These are phyloP conservation scores for Cherax destructor DNA, from an alignment of 1,140 invertebrate species.

Conservation along the genomic window DNA sequence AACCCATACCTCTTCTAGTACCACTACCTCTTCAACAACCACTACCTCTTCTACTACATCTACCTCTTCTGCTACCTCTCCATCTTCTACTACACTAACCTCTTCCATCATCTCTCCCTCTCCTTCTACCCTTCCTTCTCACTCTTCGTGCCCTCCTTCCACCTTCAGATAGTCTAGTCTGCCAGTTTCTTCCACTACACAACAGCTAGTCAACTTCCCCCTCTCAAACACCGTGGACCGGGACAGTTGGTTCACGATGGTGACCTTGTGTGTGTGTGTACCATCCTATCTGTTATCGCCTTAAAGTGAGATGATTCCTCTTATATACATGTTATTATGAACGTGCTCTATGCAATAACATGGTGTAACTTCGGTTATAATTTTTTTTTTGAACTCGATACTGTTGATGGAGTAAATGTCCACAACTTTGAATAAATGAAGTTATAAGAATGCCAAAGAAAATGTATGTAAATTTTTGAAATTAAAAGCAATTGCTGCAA, in stretches of 20 bases:
- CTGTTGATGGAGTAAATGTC: neutral
- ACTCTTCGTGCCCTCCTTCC: neutral
- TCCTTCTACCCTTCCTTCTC: neutral
- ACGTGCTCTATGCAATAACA: slow-evolving; percentile 10
- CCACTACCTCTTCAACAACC: too few relatives aligned
- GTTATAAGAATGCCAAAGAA: neutral
- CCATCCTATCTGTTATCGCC: neutral
- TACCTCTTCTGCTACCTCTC: neutral
- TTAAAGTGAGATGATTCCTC: neutral
- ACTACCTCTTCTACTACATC: neutral
- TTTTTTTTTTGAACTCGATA: neutral
- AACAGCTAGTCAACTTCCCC: neutral
- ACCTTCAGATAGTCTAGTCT: too few relatives aligned
- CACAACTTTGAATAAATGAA: neutral
- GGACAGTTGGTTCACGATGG: neutral
- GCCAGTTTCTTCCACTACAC: too few relatives aligned
- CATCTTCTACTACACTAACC: neutral
- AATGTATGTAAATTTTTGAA: neutral
- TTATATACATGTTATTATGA: neutral
- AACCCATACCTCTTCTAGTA: too few relatives aligned
- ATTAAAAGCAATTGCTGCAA: neutral
- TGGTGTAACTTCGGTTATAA: neutral
- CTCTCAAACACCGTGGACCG: neutral
- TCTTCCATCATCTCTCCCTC: neutral
- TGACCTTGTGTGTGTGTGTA: neutral